These are phyloP conservation scores for Austrolebias charrua DNA, from an alignment of 2,797 vertebrate genomes.

Conservation along the genomic window DNA sequence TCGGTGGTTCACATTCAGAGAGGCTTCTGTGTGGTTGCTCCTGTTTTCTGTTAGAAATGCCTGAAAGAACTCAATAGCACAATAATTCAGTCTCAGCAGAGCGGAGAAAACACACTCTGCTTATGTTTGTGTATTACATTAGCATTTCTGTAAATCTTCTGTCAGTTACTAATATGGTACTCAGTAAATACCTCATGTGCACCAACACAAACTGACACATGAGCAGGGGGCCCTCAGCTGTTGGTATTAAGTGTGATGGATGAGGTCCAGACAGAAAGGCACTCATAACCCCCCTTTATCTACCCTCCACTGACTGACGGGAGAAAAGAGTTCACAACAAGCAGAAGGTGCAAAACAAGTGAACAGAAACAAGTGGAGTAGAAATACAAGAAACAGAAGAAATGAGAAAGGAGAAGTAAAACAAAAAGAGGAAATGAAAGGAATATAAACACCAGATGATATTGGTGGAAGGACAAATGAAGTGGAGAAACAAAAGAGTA, in stretches of 20 bases:
- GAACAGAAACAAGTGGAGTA: background rate
- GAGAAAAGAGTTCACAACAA: background rate
- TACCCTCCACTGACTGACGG: slow-evolving; percentile 72
- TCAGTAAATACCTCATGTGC: slow-evolving; percentile 15
- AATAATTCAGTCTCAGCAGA: slow-evolving; percentile 29
- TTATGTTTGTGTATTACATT: slow-evolving; percentile 32
- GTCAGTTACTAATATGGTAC: slow-evolving; percentile 36
- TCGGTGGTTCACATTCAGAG: slow-evolving; percentile 13
- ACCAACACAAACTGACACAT: background rate
- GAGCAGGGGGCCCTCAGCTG: slow-evolving; percentile 51
- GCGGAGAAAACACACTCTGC: slow-evolving; percentile 11
- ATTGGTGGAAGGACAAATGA: no score
- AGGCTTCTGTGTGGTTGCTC: slow-evolving; percentile 8
- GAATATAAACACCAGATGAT: no score
- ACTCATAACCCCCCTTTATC: slow-evolving; percentile 77
- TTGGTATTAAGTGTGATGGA: slow-evolving; percentile 80
- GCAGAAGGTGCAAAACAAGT: background rate
- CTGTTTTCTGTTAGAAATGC: slow-evolving; percentile 29
- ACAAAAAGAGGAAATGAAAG: background rate
- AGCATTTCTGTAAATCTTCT: slow-evolving; percentile 38
- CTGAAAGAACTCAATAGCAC: background rate
- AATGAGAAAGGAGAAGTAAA: background rate
- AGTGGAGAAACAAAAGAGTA: no score
- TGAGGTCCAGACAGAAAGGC: slow-evolving; percentile 71
- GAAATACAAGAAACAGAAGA: no score